phyloP scores from a whole-genome alignment of 2,888 invertebrate species.

The Sarcophaga rosellei region DNA sequence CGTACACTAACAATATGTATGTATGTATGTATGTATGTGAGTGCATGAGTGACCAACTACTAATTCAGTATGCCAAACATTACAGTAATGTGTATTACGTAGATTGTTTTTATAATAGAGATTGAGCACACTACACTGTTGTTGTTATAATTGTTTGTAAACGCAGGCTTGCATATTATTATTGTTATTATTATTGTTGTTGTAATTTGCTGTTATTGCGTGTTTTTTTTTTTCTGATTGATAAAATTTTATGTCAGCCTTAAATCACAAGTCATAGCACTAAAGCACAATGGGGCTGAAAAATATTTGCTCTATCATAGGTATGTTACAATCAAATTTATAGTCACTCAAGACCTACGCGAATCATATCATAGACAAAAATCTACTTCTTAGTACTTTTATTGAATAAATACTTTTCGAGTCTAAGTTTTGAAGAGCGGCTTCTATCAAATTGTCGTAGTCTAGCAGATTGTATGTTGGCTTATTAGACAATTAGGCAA shows the following conservation, averaged over 20 bases:
- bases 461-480: no score
- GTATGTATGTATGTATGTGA: background rate
- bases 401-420: no score
- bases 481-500: no score
- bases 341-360: background rate
- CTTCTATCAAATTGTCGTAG: no score
- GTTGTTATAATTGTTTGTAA: background rate
- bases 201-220: slow-evolving; percentile 7
- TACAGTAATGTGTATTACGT: slow-evolving; percentile 55
- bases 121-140: slow-evolving; percentile 2
- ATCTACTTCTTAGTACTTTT: no score
- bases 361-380: no score
- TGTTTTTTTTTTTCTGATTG: slow-evolving; percentile 20
- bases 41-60: slow-evolving; percentile 13
- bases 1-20: background rate
- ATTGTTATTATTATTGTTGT: background rate
- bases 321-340: no score
- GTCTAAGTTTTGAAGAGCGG: no score
- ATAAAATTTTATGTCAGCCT: slow-evolving; percentile 49
- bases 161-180: slow-evolving; percentile 15
- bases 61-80: slow-evolving; percentile 58
- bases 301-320: background rate
- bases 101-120: slow-evolving; percentile 38
- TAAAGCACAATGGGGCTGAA: slow-evolving; percentile 14
- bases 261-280: background rate